These are phyloP conservation scores for Metaphire vulgaris DNA, from an alignment of 1,140 invertebrate genomes.

Conservation along the genomic window DNA sequence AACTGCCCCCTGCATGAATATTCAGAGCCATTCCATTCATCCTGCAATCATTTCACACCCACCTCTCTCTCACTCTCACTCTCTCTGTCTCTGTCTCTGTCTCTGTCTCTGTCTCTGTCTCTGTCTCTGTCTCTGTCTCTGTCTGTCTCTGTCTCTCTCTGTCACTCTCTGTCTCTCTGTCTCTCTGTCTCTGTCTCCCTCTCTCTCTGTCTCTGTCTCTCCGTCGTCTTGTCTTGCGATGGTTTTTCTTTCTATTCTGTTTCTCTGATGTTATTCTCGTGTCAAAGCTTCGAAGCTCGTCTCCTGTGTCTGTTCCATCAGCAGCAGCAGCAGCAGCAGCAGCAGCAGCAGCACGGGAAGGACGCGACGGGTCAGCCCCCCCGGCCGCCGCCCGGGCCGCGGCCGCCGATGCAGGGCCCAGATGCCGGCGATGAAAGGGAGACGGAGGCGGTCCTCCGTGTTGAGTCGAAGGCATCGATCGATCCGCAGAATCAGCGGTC, in stretches of 20 bases:
- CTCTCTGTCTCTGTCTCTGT: slow-evolving; percentile 11
- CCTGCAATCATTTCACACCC: no score
- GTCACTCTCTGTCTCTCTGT: slow-evolving; percentile 5
- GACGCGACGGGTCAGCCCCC: neutral
- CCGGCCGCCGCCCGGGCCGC: no score
- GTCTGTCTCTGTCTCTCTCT: slow-evolving; percentile 8
- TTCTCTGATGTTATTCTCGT: neutral
- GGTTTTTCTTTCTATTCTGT: neutral
- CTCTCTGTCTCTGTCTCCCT: neutral
- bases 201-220: neutral
- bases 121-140: slow-evolving; percentile 6
- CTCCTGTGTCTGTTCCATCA: neutral
- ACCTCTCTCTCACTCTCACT: slow-evolving; percentile 3
- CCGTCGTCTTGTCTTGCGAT: neutral
- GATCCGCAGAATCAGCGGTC: no score
- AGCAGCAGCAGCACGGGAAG: no score
- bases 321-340: no score
- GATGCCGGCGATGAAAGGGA: no score
- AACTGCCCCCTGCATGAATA: no score
- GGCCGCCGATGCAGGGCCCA: no score
- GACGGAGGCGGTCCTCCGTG: no score
- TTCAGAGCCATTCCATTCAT: no score
- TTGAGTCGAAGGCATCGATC: no score
- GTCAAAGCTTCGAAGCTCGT: neutral
- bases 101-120: slow-evolving; percentile 9